Conservation (phyloP, 1,140 invertebrate genomes). For the Heliconius hermathena region DNA sequence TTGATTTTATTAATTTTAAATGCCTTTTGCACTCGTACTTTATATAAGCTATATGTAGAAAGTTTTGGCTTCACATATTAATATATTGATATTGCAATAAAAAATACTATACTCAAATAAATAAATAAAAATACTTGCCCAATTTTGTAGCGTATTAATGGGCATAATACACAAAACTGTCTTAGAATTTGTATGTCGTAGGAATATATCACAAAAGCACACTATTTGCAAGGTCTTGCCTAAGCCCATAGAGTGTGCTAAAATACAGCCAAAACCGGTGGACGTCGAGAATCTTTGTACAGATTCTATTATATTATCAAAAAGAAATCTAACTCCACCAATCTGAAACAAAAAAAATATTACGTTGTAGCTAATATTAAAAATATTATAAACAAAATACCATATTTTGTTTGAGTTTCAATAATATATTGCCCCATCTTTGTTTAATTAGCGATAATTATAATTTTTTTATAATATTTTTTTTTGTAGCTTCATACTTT, state of each 20-base stretch:
- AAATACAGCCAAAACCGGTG: conserved; percentile 97
- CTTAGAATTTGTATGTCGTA: conserved; percentile 93
- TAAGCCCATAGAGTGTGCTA: conserved; percentile 99
- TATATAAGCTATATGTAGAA: no score
- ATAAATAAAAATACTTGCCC: conserved; percentile 81
- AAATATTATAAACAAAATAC: no score
- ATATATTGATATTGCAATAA: no score
- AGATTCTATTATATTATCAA: conserved; percentile 98
- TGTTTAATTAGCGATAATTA: no score
- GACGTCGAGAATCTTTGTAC: conserved; percentile 93
- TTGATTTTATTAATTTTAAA: no score
- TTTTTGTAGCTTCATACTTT: no score
- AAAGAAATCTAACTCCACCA: conserved; percentile 95
- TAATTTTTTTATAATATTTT: no score
- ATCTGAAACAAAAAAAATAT: conserved; percentile 38
- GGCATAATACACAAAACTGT: conserved; percentile 98
- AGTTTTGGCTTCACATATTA: no score
- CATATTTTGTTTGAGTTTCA: no score
- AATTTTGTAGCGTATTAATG: conserved; percentile 99
- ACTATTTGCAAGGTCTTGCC: conserved; percentile 99
- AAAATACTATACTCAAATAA: no score
- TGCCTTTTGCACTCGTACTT: no score
- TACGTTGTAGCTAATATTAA: background rate
- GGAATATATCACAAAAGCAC: conserved; percentile 97
- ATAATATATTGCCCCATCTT: no score